A percentile compares a stretch with the other conserved stretches of the same genome.
Evolutionary conservation across 2,888 invertebrate genomes (phyloP).

Genomic region (Eutolmus rufibarbis): DNA sequence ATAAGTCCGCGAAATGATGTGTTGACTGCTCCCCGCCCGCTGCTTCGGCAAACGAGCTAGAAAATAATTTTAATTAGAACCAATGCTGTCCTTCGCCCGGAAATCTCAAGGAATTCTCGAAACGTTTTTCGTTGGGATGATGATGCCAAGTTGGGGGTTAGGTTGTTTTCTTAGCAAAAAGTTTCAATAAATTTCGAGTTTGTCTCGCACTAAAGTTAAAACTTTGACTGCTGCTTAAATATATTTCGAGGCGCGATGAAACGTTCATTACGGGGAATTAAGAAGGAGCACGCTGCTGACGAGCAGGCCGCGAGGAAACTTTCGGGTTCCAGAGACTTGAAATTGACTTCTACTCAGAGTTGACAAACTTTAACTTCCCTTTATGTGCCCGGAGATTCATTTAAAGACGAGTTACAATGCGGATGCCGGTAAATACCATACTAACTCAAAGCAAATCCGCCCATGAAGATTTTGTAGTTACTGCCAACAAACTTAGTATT

Average conservation of each 20-base stretch:
- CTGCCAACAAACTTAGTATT: neutral
- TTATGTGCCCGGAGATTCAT: neutral
- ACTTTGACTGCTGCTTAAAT: conserved; percentile 18
- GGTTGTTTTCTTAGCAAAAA: neutral
- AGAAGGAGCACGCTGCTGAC: neutral
- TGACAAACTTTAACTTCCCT: neutral
- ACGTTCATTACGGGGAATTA: neutral
- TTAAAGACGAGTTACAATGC: neutral
- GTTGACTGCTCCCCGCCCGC: neutral
- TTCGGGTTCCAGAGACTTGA: neutral
- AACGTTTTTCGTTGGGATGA: neutral
- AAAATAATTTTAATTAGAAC: conserved; percentile 25
- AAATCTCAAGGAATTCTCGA: neutral
- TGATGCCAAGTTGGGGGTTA: neutral
- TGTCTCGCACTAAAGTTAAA: conserved; percentile 7
- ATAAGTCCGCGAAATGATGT: neutral
- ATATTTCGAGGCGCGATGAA: neutral
- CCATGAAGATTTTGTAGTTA: neutral
- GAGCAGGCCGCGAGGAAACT: neutral
- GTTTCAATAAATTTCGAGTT: conserved; percentile 22
- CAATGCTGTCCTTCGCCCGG: neutral
- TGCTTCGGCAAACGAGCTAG: neutral
- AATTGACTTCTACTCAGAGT: neutral
- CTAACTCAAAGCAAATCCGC: neutral
- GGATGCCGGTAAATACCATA: neutral